A percentile compares a stretch with the other conserved stretches of the same genome.
Conservation (phyloP, 2,113 vertebrate genomes). For the Piaya cayana region DNA sequence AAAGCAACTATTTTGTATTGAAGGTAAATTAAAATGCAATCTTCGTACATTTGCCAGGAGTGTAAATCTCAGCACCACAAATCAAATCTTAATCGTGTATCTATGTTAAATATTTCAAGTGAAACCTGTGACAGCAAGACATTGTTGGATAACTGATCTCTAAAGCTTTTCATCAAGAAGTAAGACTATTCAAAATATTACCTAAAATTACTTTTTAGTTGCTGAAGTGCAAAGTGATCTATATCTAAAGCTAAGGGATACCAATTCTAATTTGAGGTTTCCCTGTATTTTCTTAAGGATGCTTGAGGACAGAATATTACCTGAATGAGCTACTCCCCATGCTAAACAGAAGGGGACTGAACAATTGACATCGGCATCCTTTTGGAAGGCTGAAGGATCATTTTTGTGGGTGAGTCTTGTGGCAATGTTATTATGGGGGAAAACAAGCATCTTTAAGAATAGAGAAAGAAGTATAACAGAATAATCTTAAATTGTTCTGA, state of each 20-base stretch:
- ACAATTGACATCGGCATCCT: neutral
- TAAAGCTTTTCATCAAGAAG: neutral
- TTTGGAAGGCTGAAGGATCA: neutral
- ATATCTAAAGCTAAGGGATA: neutral
- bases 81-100: constrained; percentile 30
- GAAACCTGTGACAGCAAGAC: neutral
- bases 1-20: constrained; percentile 57
- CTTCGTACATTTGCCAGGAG: constrained; percentile 10
- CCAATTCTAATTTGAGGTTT: constrained; percentile 3
- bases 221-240: neutral
- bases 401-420: neutral
- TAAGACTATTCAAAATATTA: neutral
- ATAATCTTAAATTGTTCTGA: neutral
- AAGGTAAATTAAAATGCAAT: constrained; percentile 41
- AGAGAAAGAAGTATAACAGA: neutral
- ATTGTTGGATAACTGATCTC: neutral
- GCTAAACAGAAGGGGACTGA: constrained; percentile 38
- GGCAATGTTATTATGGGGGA: neutral
- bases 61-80: constrained; percentile 47
- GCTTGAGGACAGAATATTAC: neutral
- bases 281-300: constrained; percentile 52
- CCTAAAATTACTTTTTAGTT: neutral
- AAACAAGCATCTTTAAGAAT: neutral
- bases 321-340: constrained; percentile 30
- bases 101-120: constrained; percentile 9